These are phyloP conservation scores for Phainopepla nitens DNA, from an alignment of 2,113 vertebrate genomes.

Conservation along the genomic window DNA sequence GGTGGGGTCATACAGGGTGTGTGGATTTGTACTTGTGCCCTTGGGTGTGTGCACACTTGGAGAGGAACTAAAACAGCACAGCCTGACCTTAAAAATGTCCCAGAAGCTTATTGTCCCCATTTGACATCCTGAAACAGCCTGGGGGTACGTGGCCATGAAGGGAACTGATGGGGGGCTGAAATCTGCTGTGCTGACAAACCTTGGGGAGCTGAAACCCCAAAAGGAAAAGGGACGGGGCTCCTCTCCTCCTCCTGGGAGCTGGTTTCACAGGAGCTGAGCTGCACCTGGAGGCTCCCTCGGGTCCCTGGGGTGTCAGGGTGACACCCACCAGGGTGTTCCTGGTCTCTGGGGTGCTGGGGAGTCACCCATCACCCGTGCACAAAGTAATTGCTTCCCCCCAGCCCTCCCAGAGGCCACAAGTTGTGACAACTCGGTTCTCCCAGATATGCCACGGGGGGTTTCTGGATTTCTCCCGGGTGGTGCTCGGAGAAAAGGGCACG, in stretches of 20 bases:
- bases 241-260: not conserved
- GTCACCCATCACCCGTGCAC: fast-evolving
- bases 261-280: fast-evolving
- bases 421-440: fast-evolving
- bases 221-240: fast-evolving
- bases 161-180: not conserved
- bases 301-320: not conserved
- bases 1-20: fast-evolving
- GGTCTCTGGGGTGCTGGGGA: not conserved
- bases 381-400: not conserved
- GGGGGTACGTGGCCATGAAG: fast-evolving
- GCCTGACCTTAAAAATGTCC: not conserved
- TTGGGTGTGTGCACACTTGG: fast-evolving
- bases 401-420: fast-evolving
- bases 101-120: fast-evolving
- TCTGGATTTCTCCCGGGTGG: not conserved
- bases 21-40: fast-evolving
- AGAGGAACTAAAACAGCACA: not conserved
- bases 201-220: not conserved
- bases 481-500: not conserved
- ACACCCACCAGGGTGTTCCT: not conserved
- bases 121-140: fast-evolving
- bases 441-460: fast-evolving
- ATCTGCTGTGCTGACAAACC: not conserved
- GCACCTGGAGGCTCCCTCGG: not conserved